Conservation (phyloP, 2,113 vertebrate species). For the Xiphias gladius region DNA sequence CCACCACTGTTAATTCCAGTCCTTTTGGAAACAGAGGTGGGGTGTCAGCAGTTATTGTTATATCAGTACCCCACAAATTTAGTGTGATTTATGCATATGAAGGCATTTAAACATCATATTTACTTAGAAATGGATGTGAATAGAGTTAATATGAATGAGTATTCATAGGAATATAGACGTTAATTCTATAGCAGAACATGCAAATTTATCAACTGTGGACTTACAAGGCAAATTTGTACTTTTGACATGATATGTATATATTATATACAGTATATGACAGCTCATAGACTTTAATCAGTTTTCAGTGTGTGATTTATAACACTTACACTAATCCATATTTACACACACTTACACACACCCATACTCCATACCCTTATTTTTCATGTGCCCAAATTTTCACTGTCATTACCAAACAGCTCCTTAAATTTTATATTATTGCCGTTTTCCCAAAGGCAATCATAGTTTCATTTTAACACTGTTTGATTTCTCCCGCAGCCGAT, state of each 20-base stretch:
- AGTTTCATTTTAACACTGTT: neutral
- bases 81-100: neutral
- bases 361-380: neutral
- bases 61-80: neutral
- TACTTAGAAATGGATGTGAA: neutral
- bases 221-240: neutral
- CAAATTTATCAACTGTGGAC: neutral
- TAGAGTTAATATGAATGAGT: neutral
- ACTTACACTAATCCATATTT: no score
- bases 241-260: neutral
- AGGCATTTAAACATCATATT: neutral
- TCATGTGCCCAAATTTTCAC: neutral
- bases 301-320: neutral
- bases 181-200: neutral
- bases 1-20: neutral
- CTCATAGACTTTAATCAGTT: neutral
- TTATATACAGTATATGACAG: no score
- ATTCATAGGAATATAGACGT: neutral
- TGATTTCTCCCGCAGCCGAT: slow-evolving; percentile 73
- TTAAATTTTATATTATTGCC: neutral
- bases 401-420: neutral
- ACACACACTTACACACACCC: no score
- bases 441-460: neutral
- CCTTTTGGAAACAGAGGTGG: neutral
- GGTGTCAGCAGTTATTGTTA: neutral